Evolutionary conservation across 2,888 invertebrate species (phyloP).

Genomic region (Drosophila rellima): DNA sequence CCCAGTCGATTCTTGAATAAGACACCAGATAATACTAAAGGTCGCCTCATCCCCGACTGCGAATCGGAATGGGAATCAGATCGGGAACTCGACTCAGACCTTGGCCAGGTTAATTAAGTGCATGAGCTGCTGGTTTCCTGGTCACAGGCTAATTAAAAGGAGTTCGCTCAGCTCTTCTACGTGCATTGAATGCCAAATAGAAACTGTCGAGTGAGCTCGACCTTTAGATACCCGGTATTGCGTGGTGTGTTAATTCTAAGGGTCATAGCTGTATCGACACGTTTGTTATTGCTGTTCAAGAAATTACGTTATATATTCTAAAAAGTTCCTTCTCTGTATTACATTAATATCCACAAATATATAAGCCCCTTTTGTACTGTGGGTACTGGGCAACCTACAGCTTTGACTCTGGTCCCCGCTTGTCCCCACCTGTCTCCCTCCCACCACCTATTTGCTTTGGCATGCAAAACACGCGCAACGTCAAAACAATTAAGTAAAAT

Average conservation of each 20-base stretch:
- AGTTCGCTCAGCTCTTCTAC: constrained; percentile 56
- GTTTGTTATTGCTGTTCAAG: no score
- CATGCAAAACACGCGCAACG: constrained; percentile 72
- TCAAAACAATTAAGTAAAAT: constrained; percentile 71
- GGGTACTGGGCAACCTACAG: constrained; percentile 47
- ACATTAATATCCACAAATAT: accelerated
- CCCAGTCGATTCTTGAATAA: constrained; percentile 17
- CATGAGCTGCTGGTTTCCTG: constrained; percentile 22
- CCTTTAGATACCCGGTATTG: no score
- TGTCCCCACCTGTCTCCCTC: constrained; percentile 7
- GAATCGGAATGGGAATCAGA: constrained; percentile 1
- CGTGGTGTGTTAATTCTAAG: no score
- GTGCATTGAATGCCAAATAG: constrained; percentile 64
- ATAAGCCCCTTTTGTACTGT: background rate
- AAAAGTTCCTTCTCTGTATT: background rate
- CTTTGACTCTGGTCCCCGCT: no score
- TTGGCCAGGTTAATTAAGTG: constrained; percentile 59
- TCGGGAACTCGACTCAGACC: constrained; percentile 4
- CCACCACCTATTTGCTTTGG: background rate
- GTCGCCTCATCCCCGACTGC: background rate
- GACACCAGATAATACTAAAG: background rate
- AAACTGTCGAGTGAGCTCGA: background rate
- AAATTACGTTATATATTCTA: no score
- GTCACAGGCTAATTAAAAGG: constrained; percentile 69
- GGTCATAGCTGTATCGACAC: no score